Evolutionary conservation across 2,797 vertebrate genomes (phyloP), one percentile per base, ranked within the genome.

Genomic region (Tympanoctomys barrerae): DNA sequence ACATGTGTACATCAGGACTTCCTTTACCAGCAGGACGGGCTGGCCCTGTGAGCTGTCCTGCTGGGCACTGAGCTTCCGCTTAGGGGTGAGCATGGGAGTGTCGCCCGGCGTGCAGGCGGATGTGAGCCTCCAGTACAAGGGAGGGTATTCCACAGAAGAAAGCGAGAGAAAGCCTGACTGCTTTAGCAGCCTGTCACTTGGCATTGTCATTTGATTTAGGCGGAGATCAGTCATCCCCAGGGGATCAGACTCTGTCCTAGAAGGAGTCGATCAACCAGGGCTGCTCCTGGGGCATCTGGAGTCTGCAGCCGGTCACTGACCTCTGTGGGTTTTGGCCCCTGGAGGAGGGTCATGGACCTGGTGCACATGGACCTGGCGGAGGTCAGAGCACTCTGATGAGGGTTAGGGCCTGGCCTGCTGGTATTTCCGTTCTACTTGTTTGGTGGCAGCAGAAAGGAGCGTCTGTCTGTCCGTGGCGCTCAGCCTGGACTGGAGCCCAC

Each of bases 291-390:
- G 49, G 84, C 8, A 28, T 12, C 49, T 22, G 5, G 57, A 31
- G 33, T 33, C n/a, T 82, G 24, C 49, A 3, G 19, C 42, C 66
- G 11, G 46, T 36, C n/a, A 0, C 16, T 19, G 57, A 59, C 42
- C 19, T 4, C n/a, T 78, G 1, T 46, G 66, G 14, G 57, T 66
- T 6, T 1, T 42, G 2, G 8, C 2, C 2, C 7, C 39, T 0
- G 12, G 9, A 39, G 70, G 46, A 2, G 3, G 8, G 7, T 1
- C 0, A 3, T 57, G 28, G 57, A 19, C 33, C 2, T 57, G 18
- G 6, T n/a, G n/a, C 10, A 1, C 0, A 3, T 57, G 28, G 57
- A 19, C 33, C 2, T 57, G 18, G 6, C 36, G 42, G 19, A 1
- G 33, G 3, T 1, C 16, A 22, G 28, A 59, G 33, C 68, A 16